Percentiles rank a stretch among this genome's conserved stretches.
Conservation (phyloP, 1,140 invertebrate genomes). For the Trissolcus basalis region DNA sequence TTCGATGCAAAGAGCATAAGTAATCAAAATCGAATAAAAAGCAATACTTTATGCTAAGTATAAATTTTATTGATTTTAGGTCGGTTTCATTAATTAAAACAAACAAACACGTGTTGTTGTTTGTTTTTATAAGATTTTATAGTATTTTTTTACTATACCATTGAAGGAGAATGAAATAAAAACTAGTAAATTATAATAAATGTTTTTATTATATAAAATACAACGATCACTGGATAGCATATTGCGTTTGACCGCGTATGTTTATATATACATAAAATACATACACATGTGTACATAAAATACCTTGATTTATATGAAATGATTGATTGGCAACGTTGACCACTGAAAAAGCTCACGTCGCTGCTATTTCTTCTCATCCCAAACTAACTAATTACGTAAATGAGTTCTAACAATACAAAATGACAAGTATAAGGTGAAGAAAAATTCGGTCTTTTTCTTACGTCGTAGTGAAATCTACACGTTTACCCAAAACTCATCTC, state of each 20-base stretch:
- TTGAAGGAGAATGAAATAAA: neutral
- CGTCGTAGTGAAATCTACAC: constrained; percentile 6
- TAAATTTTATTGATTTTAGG: too few relatives aligned
- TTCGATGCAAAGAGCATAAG: too few relatives aligned
- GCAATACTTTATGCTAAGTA: too few relatives aligned
- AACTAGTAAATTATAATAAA: constrained; percentile 24
- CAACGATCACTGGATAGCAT: constrained; percentile 39
- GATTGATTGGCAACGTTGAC: constrained; percentile 18
- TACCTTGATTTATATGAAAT: constrained; percentile 34
- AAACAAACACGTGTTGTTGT: too few relatives aligned
- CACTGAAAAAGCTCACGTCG: constrained; percentile 18
- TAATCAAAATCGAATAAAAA: too few relatives aligned
- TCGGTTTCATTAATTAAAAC: too few relatives aligned
- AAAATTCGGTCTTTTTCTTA: constrained; percentile 4
- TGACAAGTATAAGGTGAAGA: constrained; percentile 9
- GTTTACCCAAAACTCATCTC: constrained; percentile 11
- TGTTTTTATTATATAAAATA: constrained; percentile 55
- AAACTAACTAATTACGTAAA: constrained; percentile 28
- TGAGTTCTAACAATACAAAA: constrained; percentile 12
- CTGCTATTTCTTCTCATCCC: constrained; percentile 23
- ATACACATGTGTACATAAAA: constrained; percentile 40
- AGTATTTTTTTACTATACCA: too few relatives aligned
- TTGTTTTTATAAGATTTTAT: too few relatives aligned
- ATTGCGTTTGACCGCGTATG: constrained; percentile 28
- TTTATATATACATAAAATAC: constrained; percentile 23